A percentile compares a stretch with the other conserved stretches of the same genome.
phyloP scores from a whole-genome alignment of 2,797 vertebrate genomes.

The Erethizon dorsatum region DNA sequence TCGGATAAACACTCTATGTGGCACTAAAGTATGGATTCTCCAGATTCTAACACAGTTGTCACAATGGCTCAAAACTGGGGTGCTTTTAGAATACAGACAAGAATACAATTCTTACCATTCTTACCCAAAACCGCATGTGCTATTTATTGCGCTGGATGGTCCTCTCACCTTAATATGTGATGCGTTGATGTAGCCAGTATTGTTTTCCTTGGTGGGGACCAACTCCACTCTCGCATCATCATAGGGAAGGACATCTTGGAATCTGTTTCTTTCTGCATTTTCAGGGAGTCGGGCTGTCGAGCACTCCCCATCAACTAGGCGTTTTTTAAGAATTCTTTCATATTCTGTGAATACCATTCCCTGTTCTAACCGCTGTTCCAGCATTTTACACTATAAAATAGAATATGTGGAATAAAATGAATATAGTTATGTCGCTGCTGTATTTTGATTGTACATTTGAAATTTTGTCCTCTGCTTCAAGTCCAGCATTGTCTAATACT shows the following conservation, averaged over 20 bases:
- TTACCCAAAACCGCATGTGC: neutral
- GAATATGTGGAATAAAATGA: neutral
- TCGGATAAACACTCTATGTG: neutral
- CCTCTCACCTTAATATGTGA: constrained; percentile 95
- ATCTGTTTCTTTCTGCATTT: constrained; percentile 96
- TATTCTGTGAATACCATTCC: constrained; percentile 97
- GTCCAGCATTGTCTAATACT: neutral
- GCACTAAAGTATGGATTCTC: neutral
- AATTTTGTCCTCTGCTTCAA: neutral
- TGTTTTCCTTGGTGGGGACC: constrained; percentile 99
- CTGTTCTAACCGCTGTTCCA: constrained; percentile 96
- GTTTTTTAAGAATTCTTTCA: constrained; percentile 94
- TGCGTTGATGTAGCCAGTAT: constrained; percentile 98
- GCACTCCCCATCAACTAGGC: constrained; percentile 90
- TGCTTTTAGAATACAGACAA: neutral
- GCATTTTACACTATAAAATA: constrained; percentile 92
- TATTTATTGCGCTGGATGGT: rapidly evolving
- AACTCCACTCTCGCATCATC: constrained; percentile 97
- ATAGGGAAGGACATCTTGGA: constrained; percentile 98
- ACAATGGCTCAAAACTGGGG: neutral
- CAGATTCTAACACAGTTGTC: neutral
- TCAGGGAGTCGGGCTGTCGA: constrained; percentile 93
- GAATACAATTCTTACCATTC: neutral
- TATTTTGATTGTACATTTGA: neutral
- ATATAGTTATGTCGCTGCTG: neutral